Evolutionary conservation across 2,888 invertebrate species (phyloP).

Genomic region (Athalia cordata): DNA sequence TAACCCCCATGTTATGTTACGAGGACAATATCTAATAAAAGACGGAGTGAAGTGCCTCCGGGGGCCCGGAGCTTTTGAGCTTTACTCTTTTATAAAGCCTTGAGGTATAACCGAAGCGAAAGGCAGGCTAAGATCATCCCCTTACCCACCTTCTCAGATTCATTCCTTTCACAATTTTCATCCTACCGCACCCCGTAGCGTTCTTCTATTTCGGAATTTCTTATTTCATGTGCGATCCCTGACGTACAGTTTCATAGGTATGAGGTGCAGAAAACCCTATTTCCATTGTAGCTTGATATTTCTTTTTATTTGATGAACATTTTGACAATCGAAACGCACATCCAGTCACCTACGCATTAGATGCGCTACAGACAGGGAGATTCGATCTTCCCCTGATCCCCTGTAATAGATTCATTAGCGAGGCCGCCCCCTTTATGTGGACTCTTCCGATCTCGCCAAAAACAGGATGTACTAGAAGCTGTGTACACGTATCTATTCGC

Average conservation of each 20-base stretch:
- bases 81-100: conserved; percentile 40
- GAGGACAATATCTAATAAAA: conserved; percentile 67
- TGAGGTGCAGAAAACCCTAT: too few species aligned
- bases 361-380: conserved; percentile 52
- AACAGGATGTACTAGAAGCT: too few species aligned
- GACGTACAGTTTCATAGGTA: too few species aligned
- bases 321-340: too few species aligned
- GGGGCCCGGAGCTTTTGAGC: conserved; percentile 47
- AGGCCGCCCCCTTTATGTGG: conserved; percentile 24
- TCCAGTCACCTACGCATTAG: too few species aligned
- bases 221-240: background rate
- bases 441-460: conserved; percentile 22
- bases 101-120: background rate
- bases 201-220: background rate
- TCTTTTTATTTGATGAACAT: too few species aligned
- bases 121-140: conserved; percentile 3
- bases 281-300: too few species aligned
- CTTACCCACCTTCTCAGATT: background rate
- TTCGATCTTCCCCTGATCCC: conserved; percentile 58
- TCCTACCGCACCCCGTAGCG: background rate
- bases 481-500: too few species aligned
- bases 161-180: conserved; percentile 26
- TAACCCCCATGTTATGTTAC: conserved; percentile 57
- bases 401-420: conserved; percentile 68
- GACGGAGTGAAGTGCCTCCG: conserved; percentile 55